Evolutionary conservation across 2,888 invertebrate species (phyloP).

Genomic region (Ormia ochracea): DNA sequence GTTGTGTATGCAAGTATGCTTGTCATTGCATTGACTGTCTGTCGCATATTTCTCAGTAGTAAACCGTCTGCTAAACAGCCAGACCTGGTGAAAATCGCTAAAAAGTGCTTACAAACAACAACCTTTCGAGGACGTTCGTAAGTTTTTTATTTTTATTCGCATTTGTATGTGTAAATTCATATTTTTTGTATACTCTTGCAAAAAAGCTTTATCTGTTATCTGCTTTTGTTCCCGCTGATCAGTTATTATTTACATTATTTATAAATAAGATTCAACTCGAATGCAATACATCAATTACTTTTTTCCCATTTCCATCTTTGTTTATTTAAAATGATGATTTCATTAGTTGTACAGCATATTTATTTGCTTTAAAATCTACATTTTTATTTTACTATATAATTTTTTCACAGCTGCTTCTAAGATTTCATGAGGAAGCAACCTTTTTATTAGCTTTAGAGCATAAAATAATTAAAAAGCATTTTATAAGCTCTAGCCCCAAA

Average conservation of each 20-base stretch:
- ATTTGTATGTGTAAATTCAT: not conserved
- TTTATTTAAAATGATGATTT: constrained; percentile 43
- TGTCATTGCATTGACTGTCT: too few species aligned
- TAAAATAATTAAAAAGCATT: constrained; percentile 40
- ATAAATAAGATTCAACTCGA: not conserved
- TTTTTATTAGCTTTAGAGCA: constrained; percentile 11
- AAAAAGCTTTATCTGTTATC: constrained; percentile 7
- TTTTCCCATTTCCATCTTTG: constrained; percentile 15
- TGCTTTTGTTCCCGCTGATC: constrained; percentile 3
- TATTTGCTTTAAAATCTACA: constrained; percentile 2
- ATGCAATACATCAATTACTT: not conserved
- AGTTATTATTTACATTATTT: constrained; percentile 4
- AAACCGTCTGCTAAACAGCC: not conserved
- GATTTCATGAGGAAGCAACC: not conserved
- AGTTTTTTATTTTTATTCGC: not conserved
- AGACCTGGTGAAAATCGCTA: constrained; percentile 28
- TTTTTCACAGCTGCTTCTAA: not conserved
- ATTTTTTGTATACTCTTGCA: not conserved
- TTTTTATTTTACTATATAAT: too few species aligned
- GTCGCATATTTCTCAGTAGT: not conserved
- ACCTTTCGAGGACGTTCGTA: constrained; percentile 32
- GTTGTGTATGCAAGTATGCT: too few species aligned
- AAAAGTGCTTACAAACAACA: constrained; percentile 43
- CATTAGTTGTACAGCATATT: constrained; percentile 20
- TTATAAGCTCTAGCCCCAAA: not conserved